Evolutionary conservation across 1,140 invertebrate genomes (phyloP).

Genomic region (Muscidifurax raptorellus): DNA sequence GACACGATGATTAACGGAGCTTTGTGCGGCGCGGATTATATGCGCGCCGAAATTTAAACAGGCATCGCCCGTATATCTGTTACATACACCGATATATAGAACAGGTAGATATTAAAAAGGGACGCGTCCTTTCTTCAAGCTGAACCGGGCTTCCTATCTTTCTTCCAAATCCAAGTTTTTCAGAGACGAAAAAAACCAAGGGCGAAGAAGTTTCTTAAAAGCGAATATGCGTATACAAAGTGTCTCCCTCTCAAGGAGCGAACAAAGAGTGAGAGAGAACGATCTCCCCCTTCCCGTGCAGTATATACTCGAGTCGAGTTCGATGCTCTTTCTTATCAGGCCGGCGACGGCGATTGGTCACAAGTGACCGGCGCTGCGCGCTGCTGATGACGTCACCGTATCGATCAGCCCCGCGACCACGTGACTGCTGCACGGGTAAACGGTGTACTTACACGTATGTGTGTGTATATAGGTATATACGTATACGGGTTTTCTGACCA

Average conservation of each 20-base stretch:
- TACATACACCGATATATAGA: no score
- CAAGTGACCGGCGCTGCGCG: not conserved
- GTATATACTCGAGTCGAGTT: slow-evolving; percentile 63
- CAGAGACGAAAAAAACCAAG: no score
- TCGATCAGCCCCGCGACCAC: slow-evolving; percentile 58
- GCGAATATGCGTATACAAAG: no score
- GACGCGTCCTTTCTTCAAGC: no score
- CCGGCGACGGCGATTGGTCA: slow-evolving; percentile 53
- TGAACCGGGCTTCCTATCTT: no score
- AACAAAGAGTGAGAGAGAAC: not conserved
- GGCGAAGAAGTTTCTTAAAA: no score
- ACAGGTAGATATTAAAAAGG: no score
- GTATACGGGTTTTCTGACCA: not conserved
- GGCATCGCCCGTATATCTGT: not conserved
- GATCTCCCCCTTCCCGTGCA: not conserved
- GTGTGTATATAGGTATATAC: no score
- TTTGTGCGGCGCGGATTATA: not conserved
- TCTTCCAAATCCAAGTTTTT: no score
- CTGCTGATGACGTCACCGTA: slow-evolving; percentile 61
- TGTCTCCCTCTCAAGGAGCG: not conserved
- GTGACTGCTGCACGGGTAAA: slow-evolving; percentile 46
- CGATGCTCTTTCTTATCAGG: slow-evolving; percentile 67
- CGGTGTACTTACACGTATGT: not conserved
- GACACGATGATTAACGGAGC: slow-evolving; percentile 16
- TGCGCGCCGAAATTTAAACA: slow-evolving; percentile 18